Conservation (phyloP, 1,140 invertebrate species). For the Drosophila equinoxialis region DNA sequence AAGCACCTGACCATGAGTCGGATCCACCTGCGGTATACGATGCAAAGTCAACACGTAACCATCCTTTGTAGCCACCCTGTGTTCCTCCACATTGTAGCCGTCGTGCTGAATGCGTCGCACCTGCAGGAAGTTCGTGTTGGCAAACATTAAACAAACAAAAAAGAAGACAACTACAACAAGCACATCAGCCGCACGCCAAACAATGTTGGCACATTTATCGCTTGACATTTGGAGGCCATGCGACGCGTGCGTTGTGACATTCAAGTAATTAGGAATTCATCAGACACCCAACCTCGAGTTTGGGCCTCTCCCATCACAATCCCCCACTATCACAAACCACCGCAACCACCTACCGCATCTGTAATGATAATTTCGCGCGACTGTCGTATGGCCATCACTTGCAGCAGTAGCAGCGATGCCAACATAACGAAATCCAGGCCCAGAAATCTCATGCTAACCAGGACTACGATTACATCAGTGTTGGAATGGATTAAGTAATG, state of each 20-base stretch:
- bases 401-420: constrained; percentile 46
- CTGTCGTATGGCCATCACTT: constrained; percentile 60
- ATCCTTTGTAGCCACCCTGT: constrained; percentile 84
- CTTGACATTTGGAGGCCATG: constrained; percentile 76
- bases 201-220: constrained; percentile 69
- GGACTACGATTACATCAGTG: constrained; percentile 69
- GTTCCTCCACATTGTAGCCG: constrained; percentile 86
- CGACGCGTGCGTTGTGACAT: constrained; percentile 78
- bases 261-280: constrained; percentile 70
- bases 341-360: constrained; percentile 72
- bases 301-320: neutral
- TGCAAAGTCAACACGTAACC: constrained; percentile 85
- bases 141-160: constrained; percentile 8
- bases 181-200: constrained; percentile 17
- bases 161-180: too few relatives aligned
- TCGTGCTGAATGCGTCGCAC: constrained; percentile 80
- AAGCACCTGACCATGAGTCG: constrained; percentile 84
- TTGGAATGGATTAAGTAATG: constrained; percentile 59
- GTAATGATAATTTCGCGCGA: constrained; percentile 81
- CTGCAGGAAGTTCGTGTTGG: constrained; percentile 47
- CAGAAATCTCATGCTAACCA: constrained; percentile 65
- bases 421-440: constrained; percentile 52
- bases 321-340: too few relatives aligned
- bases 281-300: constrained; percentile 26
- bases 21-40: constrained; percentile 83